A percentile compares a stretch with the other conserved stretches of the same genome.
Conservation (phyloP, 2,113 vertebrate genomes). For the Psittacus erithacus region DNA sequence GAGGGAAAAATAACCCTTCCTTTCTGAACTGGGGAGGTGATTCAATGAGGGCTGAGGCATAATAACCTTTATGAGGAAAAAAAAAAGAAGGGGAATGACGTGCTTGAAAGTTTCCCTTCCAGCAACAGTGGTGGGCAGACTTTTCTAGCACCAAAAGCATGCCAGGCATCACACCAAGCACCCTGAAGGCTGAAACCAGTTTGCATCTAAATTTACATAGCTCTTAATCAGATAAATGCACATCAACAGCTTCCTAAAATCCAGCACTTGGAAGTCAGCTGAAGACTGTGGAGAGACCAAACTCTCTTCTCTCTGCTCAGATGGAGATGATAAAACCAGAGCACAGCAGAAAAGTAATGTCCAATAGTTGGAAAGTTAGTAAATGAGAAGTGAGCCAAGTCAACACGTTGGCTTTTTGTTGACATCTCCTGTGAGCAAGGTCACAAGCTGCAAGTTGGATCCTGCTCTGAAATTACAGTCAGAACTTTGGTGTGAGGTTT, state of each 20-base stretch:
- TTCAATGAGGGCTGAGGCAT: background rate
- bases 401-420: background rate
- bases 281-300: fast-evolving
- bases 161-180: slow-evolving; percentile 23
- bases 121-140: background rate
- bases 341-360: fast-evolving
- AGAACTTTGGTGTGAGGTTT: background rate
- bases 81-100: background rate
- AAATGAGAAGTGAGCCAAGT: background rate
- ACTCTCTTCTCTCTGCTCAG: background rate
- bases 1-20: background rate
- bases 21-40: background rate
- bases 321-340: background rate
- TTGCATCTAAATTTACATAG: slow-evolving; percentile 34
- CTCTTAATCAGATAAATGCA: slow-evolving; percentile 8
- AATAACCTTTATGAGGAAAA: slow-evolving; percentile 13
- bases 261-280: fast-evolving
- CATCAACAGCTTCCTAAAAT: background rate
- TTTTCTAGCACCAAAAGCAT: background rate
- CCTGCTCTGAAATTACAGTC: background rate
- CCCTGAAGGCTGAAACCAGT: background rate
- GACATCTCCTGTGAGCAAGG: background rate
- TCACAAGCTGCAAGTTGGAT: background rate
- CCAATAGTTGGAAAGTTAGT: background rate
- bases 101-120: background rate